Conservation (phyloP, 2,113 vertebrate genomes). For the Chaetorhynchus papuensis region DNA sequence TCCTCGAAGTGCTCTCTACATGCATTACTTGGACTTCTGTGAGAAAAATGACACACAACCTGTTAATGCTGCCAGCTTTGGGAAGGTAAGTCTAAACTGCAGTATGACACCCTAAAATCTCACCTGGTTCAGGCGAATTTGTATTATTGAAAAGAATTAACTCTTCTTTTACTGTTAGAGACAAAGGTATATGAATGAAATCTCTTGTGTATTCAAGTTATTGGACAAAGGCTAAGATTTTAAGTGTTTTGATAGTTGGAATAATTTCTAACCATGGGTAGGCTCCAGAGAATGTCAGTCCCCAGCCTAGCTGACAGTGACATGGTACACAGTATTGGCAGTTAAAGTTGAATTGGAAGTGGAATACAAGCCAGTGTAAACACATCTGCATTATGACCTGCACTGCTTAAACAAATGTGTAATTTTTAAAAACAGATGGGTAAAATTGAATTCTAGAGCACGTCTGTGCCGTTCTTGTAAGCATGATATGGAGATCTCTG, state of each 20-base stretch:
- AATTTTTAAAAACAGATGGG: neutral
- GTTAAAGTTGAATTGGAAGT: neutral
- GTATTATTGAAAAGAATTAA: neutral
- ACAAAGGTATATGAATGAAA: neutral
- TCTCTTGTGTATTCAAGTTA: neutral
- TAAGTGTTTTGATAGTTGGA: neutral
- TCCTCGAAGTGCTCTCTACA: conserved; percentile 96
- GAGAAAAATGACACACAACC: conserved; percentile 98
- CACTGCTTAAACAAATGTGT: neutral
- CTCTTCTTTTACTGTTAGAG: neutral
- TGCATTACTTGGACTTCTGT: conserved; percentile 99
- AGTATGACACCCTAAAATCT: neutral
- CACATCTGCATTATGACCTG: neutral
- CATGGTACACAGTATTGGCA: neutral
- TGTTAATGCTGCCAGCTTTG: conserved; percentile 97
- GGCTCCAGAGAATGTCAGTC: neutral
- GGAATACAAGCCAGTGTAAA: neutral
- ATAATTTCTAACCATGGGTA: neutral
- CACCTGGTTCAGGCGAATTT: neutral
- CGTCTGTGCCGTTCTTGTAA: neutral
- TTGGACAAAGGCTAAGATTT: neutral
- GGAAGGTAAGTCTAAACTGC: conserved; percentile 84
- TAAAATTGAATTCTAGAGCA: neutral
- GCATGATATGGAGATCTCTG: neutral
- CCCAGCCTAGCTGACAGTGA: neutral